Conservation (phyloP, 2,797 vertebrate species). For the Ataeniobius toweri region DNA sequence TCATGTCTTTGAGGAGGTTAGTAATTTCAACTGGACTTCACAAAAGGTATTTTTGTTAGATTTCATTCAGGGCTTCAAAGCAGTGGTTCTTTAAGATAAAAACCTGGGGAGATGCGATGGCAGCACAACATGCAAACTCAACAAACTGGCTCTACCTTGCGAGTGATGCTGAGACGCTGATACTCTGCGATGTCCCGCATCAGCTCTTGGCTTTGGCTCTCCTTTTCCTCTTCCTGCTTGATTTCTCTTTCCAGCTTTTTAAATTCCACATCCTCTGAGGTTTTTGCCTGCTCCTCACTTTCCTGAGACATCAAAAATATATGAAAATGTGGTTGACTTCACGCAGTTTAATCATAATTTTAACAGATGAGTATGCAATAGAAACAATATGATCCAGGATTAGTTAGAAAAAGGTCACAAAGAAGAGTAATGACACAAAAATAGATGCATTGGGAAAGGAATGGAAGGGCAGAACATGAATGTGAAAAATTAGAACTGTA, state of each 20-base stretch:
- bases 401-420: constrained; percentile 28
- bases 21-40: neutral
- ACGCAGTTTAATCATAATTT: neutral
- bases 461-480: neutral
- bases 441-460: constrained; percentile 12
- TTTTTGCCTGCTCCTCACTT: constrained; percentile 84
- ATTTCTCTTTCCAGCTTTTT: constrained; percentile 92
- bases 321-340: neutral
- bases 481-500: constrained; percentile 8
- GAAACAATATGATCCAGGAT: constrained; percentile 11
- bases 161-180: constrained; percentile 87
- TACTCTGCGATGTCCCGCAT: constrained; percentile 89
- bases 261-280: constrained; percentile 93
- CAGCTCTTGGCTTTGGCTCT: constrained; percentile 86
- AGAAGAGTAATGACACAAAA: neutral
- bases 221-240: constrained; percentile 90
- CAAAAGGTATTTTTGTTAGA: neutral
- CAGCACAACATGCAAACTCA: constrained; percentile 15
- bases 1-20: neutral
- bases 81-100: neutral
- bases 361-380: constrained; percentile 10
- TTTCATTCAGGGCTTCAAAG: neutral
- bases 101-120: neutral
- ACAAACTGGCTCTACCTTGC: constrained; percentile 82
- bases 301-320: constrained; percentile 74